Base-by-base conservation (phyloP, 2,888 invertebrate genomes). In the Chrysolina haemoptera region DNA sequence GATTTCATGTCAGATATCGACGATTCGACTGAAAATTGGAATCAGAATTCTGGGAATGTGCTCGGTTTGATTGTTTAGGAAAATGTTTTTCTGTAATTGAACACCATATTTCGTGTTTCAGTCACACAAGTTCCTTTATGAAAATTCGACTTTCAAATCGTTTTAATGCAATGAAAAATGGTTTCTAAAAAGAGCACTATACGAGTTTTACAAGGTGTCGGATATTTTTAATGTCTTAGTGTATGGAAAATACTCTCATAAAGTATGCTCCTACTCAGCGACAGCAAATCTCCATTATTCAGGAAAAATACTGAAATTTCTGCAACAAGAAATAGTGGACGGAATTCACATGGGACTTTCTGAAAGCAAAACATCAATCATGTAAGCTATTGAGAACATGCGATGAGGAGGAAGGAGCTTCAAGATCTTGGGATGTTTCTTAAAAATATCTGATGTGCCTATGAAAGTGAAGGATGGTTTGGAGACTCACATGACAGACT, bases 331-430 rank as follows among this genome's bases (percentile, higher is more conserved):
- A 14, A 62, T 59, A 64, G 68, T 59, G 64, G 10, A 68, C 67
- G 62, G 46, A 48, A 63, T 27, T 55, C 68, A 53, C 74, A 59
- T 68, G 70, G 68, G 62, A 67, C 53, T 63, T 70, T 65, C 62
- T 53, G 62, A 59, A 71, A 68, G 59, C 46, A 59, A 64, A 53
- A 67, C 68, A 69, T 68, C 74, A 74, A 74, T 74, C 73, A 74
- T 70, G 66, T 74, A 50, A 67, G 66, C 70, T 67, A 66, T 74
- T 74, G 67, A 74, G 67, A 62, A 66, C 68, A 74, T 67, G 73
- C 53, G 62, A 46, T 70, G 70, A 74, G 14, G 5, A 14, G 53
- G 11, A 43, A 14, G 53, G 11, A 18, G 53, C 18, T 53, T 20
- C 72, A 73, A 68, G 68, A 67, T 67, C 50, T 63, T 68, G 62